Percentiles rank a stretch among this genome's conserved stretches.
These are phyloP conservation scores for Aphelenchoides bicaudatus DNA, from an alignment of 2,888 invertebrate genomes.

Conservation along the genomic window DNA sequence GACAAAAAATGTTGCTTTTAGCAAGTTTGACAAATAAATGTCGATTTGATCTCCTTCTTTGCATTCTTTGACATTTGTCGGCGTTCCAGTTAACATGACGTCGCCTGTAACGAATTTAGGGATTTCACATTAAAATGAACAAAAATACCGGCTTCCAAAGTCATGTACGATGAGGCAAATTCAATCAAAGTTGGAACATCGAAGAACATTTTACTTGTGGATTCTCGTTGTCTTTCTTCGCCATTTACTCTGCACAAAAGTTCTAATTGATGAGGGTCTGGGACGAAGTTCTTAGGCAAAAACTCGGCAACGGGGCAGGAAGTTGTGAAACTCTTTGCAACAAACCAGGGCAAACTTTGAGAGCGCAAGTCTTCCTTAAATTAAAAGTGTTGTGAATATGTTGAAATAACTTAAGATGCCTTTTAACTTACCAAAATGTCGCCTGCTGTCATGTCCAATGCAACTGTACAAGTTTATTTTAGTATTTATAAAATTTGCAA, in stretches of 20 bases:
- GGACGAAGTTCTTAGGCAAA: constrained; percentile 64
- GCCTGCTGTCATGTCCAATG: constrained; percentile 72
- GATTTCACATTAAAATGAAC: too few species aligned
- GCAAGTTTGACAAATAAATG: constrained; percentile 48
- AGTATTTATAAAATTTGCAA: constrained; percentile 12
- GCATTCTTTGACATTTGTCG: constrained; percentile 44
- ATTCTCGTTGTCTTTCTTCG: constrained; percentile 61
- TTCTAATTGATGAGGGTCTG: constrained; percentile 67
- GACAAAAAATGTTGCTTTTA: constrained; percentile 30
- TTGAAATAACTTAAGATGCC: background rate
- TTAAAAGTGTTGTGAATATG: constrained; percentile 21
- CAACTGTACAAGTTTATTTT: constrained; percentile 50
- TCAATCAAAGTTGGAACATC: constrained; percentile 69
- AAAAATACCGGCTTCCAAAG: constrained; percentile 69
- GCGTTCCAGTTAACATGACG: constrained; percentile 71
- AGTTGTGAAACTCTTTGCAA: constrained; percentile 77
- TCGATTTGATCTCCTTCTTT: constrained; percentile 50
- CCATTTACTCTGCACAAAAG: constrained; percentile 67
- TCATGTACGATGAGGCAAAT: constrained; percentile 71
- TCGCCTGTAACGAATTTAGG: constrained; percentile 65
- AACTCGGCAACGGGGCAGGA: constrained; percentile 73
- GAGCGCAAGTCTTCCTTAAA: constrained; percentile 62
- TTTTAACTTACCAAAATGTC: constrained; percentile 55
- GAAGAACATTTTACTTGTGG: constrained; percentile 71
- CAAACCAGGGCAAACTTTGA: constrained; percentile 72